Percentiles rank a stretch among this genome's conserved stretches.
phyloP scores from a whole-genome alignment of 2,113 vertebrate species.

The Malurus melanocephalus region DNA sequence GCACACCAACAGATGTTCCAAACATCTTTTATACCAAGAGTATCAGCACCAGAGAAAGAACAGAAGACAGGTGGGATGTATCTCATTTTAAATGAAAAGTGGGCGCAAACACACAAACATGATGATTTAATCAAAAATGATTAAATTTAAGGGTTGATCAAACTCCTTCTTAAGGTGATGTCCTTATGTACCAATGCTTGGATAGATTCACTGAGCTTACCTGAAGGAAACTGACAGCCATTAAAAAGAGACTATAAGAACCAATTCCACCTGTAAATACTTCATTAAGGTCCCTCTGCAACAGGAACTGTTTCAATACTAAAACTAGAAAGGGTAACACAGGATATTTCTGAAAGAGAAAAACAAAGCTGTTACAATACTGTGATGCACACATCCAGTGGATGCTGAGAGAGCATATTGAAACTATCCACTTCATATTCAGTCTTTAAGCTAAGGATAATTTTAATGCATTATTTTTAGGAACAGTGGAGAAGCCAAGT shows the following conservation, averaged over 20 bases:
- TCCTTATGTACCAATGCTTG: neutral
- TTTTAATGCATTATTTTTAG: neutral
- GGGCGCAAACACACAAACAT: neutral
- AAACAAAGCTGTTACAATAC: neutral
- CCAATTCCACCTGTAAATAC: constrained; percentile 97
- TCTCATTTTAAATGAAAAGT: neutral
- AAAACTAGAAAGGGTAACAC: constrained; percentile 95
- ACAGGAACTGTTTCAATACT: constrained; percentile 96
- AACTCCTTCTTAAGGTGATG: neutral
- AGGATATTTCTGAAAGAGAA: constrained; percentile 89
- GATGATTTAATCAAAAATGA: neutral
- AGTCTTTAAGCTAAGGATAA: neutral
- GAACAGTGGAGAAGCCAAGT: neutral
- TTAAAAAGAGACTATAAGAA: constrained; percentile 97
- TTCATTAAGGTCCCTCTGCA: constrained; percentile 97
- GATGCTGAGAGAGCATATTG: neutral
- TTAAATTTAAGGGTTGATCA: neutral
- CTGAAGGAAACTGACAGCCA: constrained; percentile 98
- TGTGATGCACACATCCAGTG: neutral
- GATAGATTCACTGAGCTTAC: constrained; percentile 53
- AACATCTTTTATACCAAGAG: neutral
- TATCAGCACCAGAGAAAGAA: neutral
- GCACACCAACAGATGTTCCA: neutral
- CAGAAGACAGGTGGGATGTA: neutral
- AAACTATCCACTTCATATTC: neutral